These are phyloP conservation scores for Athalia circularis DNA, from an alignment of 2,888 invertebrate genomes.

Conservation along the genomic window DNA sequence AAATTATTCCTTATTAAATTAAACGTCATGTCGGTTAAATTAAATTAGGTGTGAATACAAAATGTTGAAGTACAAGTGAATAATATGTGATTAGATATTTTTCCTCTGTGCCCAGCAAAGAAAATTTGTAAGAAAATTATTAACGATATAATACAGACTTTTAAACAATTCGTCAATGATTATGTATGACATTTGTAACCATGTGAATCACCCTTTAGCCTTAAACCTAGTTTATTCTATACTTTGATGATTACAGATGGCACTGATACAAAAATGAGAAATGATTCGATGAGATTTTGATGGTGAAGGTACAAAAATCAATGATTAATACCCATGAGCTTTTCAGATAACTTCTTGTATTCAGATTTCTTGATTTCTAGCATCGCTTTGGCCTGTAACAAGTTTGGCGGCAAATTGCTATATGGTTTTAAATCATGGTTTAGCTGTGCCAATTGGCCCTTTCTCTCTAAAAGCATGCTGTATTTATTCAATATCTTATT, in stretches of 20 bases:
- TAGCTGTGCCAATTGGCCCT: conserved; percentile 59
- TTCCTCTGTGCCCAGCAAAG: not conserved
- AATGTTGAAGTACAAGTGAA: too few species aligned
- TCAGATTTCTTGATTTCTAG: conserved; percentile 63
- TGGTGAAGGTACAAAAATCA: not conserved
- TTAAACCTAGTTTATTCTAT: too few species aligned
- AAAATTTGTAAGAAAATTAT: not conserved
- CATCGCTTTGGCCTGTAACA: conserved; percentile 66
- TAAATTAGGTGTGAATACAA: too few species aligned
- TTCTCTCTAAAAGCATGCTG: conserved; percentile 57
- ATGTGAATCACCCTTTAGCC: too few species aligned
- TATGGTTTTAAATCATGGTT: conserved; percentile 61
- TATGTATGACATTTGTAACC: too few species aligned
- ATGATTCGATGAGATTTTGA: too few species aligned
- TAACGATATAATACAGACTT: conserved; percentile 15
- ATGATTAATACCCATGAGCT: not conserved
- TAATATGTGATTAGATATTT: too few species aligned
- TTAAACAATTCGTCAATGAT: too few species aligned
- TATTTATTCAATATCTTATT: conserved; percentile 62
- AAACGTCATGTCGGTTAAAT: too few species aligned
- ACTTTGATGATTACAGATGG: too few species aligned
- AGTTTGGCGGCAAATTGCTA: conserved; percentile 65
- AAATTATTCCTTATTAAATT: too few species aligned
- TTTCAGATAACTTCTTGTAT: conserved; percentile 17
- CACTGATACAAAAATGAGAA: too few species aligned